Conservation (phyloP, 2,113 vertebrate genomes). For the Phoxinus phoxinus region DNA sequence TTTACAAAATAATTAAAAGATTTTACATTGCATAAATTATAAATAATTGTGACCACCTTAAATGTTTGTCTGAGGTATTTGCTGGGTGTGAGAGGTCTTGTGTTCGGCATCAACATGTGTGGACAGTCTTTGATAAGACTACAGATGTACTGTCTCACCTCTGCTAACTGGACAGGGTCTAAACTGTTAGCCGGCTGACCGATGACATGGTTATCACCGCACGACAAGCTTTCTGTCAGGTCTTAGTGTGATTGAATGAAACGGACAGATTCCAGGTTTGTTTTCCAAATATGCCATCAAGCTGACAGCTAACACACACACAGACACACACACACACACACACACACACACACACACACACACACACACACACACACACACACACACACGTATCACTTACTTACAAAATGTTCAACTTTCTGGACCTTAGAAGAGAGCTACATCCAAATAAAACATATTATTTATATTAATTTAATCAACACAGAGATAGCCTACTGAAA, state of each 20-base stretch:
- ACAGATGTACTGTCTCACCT: slow-evolving; percentile 58
- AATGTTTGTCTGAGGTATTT: slow-evolving; percentile 15
- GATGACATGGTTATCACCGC: slow-evolving; percentile 67
- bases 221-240: slow-evolving; percentile 46
- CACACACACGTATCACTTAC: background rate
- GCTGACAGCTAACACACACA: slow-evolving; percentile 40
- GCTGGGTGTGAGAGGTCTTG: slow-evolving; percentile 33
- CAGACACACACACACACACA: slow-evolving; percentile 32
- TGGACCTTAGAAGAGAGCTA: background rate
- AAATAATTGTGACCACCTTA: background rate
- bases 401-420: background rate
- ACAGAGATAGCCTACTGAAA: background rate
- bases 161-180: slow-evolving; percentile 44
- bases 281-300: slow-evolving; percentile 55
- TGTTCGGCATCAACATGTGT: slow-evolving; percentile 44
- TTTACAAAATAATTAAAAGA: background rate
- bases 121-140: slow-evolving; percentile 64
- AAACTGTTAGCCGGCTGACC: slow-evolving; percentile 47
- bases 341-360: slow-evolving; percentile 1
- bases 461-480: background rate
- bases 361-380: slow-evolving; percentile 12
- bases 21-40: background rate
- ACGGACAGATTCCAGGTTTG: slow-evolving; percentile 56
- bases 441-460: background rate
- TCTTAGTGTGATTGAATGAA: slow-evolving; percentile 39